phyloP scores from a whole-genome alignment of 2,797 vertebrate species.

The Anas acuta region DNA sequence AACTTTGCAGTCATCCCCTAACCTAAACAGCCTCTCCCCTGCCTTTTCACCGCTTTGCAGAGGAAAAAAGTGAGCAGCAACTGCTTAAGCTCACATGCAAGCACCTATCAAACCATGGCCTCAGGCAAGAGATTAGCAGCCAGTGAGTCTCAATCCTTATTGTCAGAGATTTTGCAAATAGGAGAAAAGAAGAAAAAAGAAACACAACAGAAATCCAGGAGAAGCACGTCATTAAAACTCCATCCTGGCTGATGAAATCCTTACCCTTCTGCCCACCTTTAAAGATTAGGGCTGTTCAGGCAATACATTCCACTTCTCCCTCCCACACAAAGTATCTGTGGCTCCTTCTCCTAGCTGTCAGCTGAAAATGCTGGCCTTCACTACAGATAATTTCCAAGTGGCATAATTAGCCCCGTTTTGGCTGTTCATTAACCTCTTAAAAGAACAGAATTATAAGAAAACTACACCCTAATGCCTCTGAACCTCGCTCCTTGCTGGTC shows the following conservation, averaged over 20 bases:
- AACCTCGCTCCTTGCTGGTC: background rate
- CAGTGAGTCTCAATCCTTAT: background rate
- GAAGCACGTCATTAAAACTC: background rate
- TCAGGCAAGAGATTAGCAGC: background rate
- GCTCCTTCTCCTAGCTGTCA: background rate
- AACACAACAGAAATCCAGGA: background rate
- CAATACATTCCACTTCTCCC: background rate
- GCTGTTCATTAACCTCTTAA: background rate
- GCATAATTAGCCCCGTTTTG: background rate
- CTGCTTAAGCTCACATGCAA: background rate
- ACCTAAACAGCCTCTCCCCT: background rate
- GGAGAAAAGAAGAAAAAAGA: background rate
- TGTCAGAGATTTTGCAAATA: background rate
- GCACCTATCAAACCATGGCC: background rate
- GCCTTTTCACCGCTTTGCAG: background rate
- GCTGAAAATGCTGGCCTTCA: background rate
- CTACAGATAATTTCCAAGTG: background rate
- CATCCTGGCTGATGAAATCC: background rate
- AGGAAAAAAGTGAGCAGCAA: background rate
- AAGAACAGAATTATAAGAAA: background rate
- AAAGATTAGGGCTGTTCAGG: accelerated
- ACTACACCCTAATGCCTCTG: background rate
- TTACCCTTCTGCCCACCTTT: background rate
- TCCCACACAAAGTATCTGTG: background rate
- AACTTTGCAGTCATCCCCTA: background rate